phyloP scores from a whole-genome alignment of 2,113 vertebrate species.

The Danionella cerebrum region DNA sequence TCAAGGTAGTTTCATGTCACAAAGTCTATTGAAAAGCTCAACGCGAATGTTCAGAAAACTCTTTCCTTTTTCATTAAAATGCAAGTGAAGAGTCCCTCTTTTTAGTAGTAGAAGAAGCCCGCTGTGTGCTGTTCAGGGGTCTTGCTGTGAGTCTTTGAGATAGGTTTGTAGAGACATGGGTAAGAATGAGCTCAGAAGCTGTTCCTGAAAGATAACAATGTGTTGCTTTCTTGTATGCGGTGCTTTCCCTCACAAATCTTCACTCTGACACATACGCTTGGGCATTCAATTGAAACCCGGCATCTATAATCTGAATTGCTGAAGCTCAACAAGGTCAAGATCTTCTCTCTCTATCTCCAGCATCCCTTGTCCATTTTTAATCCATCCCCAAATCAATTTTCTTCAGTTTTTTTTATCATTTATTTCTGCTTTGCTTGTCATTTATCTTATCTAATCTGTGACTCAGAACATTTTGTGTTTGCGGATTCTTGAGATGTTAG shows the following conservation, averaged over 20 bases:
- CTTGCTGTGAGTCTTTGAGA: not conserved
- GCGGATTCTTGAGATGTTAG: too few relatives aligned
- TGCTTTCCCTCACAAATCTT: too few relatives aligned
- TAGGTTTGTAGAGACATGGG: not conserved
- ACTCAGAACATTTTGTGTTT: not conserved
- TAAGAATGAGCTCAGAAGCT: not conserved
- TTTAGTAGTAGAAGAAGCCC: too few relatives aligned
- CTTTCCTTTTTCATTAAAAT: too few relatives aligned
- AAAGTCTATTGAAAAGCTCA: too few relatives aligned
- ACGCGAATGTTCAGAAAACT: too few relatives aligned
- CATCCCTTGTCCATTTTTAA: not conserved
- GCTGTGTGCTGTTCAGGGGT: not conserved
- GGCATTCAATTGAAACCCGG: constrained; percentile 4
- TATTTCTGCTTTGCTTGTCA: not conserved
- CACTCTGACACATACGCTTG: constrained; percentile 18
- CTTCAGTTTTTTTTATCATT: too few relatives aligned
- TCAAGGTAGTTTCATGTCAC: too few relatives aligned
- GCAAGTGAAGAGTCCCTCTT: too few relatives aligned
- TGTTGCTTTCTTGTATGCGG: constrained; percentile 11
- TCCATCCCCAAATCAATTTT: not conserved
- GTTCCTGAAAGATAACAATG: not conserved
- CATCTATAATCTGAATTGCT: not conserved
- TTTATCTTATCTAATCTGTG: not conserved
- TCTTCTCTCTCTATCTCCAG: not conserved
- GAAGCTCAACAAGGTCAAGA: not conserved